Percentiles rank a stretch among this genome's conserved stretches.
Evolutionary conservation across 2,888 invertebrate species (phyloP).

Genomic region (Iphiclides podalirius): DNA sequence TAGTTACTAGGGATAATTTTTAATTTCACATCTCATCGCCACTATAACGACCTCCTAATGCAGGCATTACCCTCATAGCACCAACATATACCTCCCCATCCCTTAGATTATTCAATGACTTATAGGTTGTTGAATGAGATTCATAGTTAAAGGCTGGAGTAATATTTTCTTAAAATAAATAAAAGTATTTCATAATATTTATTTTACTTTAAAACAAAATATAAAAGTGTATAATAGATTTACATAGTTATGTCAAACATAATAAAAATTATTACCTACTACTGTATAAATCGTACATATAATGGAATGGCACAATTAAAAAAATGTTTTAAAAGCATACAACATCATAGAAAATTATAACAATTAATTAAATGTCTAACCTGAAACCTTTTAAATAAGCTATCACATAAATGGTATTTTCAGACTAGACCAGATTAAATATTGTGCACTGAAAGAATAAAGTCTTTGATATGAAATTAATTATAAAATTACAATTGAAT

Average conservation of each 20-base stretch:
- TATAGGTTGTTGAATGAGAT: no score
- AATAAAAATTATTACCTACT: slow-evolving; percentile 21
- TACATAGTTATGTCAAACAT: slow-evolving; percentile 24
- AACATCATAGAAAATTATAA: slow-evolving; percentile 8
- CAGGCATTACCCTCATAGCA: no score
- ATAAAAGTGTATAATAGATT: slow-evolving; percentile 26
- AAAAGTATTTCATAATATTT: slow-evolving; percentile 8
- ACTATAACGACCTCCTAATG: no score
- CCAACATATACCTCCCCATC: no score
- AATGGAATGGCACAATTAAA: slow-evolving; percentile 26
- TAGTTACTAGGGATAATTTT: no score
- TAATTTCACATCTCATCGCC: no score
- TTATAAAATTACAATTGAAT: slow-evolving; percentile 3
- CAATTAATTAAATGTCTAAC: slow-evolving; percentile 4
- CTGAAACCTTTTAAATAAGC: slow-evolving; percentile 16
- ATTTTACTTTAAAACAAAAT: slow-evolving; percentile 23
- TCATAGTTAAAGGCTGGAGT: no score
- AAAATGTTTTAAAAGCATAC: slow-evolving; percentile 5
- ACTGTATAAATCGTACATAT: slow-evolving; percentile 18
- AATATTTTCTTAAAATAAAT: no score
- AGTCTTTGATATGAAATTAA: not conserved
- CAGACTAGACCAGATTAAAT: slow-evolving; percentile 10
- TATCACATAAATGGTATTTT: slow-evolving; percentile 6
- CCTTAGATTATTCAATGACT: no score
- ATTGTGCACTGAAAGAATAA: not conserved